A percentile compares a stretch with the other conserved stretches of the same genome.
These are phyloP conservation scores for Apolygus lucorum DNA, from an alignment of 1,140 invertebrate genomes.

Conservation along the genomic window DNA sequence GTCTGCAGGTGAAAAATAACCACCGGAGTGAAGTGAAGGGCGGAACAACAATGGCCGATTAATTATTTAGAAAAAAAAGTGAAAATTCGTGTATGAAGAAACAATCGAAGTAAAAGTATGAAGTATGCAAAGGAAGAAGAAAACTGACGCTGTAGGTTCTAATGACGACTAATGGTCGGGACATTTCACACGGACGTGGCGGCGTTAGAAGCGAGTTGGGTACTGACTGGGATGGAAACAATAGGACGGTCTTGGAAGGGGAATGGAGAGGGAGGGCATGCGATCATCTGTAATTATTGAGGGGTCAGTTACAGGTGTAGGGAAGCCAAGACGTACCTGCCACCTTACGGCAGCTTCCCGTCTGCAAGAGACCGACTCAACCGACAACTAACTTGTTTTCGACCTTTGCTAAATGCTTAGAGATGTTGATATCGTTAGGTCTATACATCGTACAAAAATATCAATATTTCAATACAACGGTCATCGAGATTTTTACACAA, in stretches of 20 bases:
- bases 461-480: too few species aligned
- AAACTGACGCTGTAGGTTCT: constrained; percentile 3
- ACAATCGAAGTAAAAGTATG: not conserved
- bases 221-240: constrained; percentile 17
- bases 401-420: too few species aligned
- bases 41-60: not conserved
- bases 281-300: not conserved
- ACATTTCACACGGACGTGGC: constrained; percentile 4
- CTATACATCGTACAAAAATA: too few species aligned
- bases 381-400: too few species aligned
- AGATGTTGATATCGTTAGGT: too few species aligned
- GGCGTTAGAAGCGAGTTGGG: not conserved
- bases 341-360: too few species aligned
- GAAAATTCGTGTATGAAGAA: not conserved
- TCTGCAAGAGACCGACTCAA: too few species aligned
- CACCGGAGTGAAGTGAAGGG: not conserved
- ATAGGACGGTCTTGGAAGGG: constrained; percentile 8
- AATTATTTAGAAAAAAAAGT: not conserved
- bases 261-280: not conserved
- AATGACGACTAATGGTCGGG: constrained; percentile 9
- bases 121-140: not conserved
- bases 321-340: not conserved
- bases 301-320: too few species aligned
- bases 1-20: too few species aligned
- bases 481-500: too few species aligned